Evolutionary conservation across 2,888 invertebrate genomes (phyloP).

Genomic region (Gastrophysa polygoni): DNA sequence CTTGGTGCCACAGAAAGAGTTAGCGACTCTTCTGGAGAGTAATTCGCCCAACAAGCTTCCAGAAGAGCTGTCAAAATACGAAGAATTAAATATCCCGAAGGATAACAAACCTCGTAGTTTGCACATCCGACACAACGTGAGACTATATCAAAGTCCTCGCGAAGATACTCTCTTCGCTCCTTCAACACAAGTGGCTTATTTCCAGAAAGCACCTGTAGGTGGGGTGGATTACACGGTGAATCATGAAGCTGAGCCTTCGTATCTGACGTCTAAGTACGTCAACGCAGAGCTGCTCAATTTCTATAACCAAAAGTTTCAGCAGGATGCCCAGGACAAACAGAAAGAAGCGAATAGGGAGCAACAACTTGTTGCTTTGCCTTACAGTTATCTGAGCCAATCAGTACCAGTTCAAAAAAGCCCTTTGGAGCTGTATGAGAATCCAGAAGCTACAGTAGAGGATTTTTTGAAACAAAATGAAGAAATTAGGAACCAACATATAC

Average conservation of each 20-base stretch:
- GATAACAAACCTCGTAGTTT: conserved; percentile 37
- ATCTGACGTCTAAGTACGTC: conserved; percentile 26
- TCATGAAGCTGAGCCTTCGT: conserved; percentile 18
- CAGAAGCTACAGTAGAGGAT: background rate
- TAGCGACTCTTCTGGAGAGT: conserved; percentile 7
- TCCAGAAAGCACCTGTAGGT: conserved; percentile 11
- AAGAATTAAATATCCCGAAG: conserved; percentile 38
- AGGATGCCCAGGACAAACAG: conserved; percentile 40
- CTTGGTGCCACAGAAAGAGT: conserved; percentile 37
- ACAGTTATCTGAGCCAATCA: background rate
- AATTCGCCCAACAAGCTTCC: conserved; percentile 33
- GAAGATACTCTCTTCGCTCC: conserved; percentile 20
- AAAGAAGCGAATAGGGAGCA: conserved; percentile 17
- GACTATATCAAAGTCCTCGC: conserved; percentile 22
- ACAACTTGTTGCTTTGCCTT: background rate
- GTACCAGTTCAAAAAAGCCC: background rate
- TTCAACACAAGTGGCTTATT: conserved; percentile 24
- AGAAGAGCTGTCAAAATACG: conserved; percentile 35
- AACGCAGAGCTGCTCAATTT: conserved; percentile 42
- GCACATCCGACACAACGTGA: conserved; percentile 29
- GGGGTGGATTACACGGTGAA: conserved; percentile 8
- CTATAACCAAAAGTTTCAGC: conserved; percentile 44
- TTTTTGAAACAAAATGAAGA: background rate
- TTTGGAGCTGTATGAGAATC: background rate
- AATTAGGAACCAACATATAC: background rate